Conservation (phyloP, 2,797 vertebrate genomes). For the Oreochromis mossambicus region DNA sequence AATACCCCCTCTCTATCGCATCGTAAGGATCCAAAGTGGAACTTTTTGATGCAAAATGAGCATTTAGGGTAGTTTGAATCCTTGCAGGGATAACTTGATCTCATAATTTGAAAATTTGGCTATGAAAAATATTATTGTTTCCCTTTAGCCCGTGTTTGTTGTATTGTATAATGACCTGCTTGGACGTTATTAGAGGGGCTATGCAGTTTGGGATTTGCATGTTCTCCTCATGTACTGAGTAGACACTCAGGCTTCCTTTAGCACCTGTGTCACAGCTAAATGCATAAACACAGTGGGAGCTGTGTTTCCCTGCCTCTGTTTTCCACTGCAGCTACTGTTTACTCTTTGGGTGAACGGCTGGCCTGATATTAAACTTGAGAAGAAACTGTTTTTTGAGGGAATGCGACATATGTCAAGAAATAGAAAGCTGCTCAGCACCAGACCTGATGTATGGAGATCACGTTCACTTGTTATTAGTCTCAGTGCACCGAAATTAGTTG, state of each 20-base stretch:
- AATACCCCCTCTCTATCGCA: background rate
- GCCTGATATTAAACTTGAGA: background rate
- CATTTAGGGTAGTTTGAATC: background rate
- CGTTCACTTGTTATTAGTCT: background rate
- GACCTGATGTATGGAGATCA: background rate
- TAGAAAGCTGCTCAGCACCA: background rate
- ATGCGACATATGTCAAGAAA: background rate
- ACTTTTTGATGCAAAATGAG: background rate
- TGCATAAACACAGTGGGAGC: background rate
- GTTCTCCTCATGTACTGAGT: background rate
- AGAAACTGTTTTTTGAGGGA: background rate
- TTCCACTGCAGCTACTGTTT: background rate
- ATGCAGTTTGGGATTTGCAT: background rate
- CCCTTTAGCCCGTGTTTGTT: background rate
- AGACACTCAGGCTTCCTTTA: background rate
- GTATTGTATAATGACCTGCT: background rate
- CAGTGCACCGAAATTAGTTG: background rate
- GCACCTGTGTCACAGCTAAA: background rate
- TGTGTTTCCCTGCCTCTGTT: background rate
- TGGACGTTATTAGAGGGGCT: background rate
- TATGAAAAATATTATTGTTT: background rate
- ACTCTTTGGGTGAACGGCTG: rapidly evolving
- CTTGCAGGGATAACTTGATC: background rate
- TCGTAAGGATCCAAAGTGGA: background rate
- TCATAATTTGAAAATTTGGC: background rate